These are phyloP conservation scores for Cheilinus undulatus DNA, from an alignment of 2,113 vertebrate species.

Conservation along the genomic window DNA sequence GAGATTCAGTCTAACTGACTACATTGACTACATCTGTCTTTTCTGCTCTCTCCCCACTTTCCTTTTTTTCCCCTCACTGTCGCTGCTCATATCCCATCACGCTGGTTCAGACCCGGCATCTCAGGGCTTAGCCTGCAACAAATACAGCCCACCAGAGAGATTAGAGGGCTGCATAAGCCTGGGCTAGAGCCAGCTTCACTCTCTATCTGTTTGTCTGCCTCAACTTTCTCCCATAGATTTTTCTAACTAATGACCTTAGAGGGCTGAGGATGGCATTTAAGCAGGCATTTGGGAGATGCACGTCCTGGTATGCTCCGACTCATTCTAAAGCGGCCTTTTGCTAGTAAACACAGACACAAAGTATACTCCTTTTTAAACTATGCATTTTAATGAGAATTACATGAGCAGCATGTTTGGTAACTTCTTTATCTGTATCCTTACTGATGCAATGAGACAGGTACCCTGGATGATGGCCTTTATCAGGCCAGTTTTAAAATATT, in stretches of 20 bases:
- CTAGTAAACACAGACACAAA: constrained; percentile 61
- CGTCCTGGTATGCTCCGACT: constrained; percentile 20
- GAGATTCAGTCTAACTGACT: constrained; percentile 60
- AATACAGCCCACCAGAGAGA: constrained; percentile 74
- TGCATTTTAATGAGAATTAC: constrained; percentile 60
- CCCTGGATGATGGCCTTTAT: constrained; percentile 60
- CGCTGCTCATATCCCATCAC: constrained; percentile 55
- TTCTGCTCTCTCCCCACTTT: constrained; percentile 53
- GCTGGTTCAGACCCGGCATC: constrained; percentile 53
- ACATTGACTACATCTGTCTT: constrained; percentile 54
- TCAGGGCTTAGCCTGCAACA: constrained; percentile 70
- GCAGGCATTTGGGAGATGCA: constrained; percentile 54
- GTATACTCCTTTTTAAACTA: constrained; percentile 29
- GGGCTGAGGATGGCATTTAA: constrained; percentile 76
- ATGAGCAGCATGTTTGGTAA: constrained; percentile 37
- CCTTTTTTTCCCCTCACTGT: constrained; percentile 33
- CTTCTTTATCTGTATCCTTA: constrained; percentile 42
- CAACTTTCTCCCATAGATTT: constrained; percentile 70
- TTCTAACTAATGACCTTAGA: constrained; percentile 71
- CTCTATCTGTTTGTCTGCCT: constrained; percentile 64
- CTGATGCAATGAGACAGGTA: constrained; percentile 61
- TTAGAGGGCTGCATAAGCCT: constrained; percentile 66
- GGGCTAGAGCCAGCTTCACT: constrained; percentile 45
- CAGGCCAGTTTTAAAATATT: constrained; percentile 29
- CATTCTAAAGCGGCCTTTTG: constrained; percentile 43